phyloP scores from a whole-genome alignment of 2,113 vertebrate species.

The Laterallus jamaicensis region DNA sequence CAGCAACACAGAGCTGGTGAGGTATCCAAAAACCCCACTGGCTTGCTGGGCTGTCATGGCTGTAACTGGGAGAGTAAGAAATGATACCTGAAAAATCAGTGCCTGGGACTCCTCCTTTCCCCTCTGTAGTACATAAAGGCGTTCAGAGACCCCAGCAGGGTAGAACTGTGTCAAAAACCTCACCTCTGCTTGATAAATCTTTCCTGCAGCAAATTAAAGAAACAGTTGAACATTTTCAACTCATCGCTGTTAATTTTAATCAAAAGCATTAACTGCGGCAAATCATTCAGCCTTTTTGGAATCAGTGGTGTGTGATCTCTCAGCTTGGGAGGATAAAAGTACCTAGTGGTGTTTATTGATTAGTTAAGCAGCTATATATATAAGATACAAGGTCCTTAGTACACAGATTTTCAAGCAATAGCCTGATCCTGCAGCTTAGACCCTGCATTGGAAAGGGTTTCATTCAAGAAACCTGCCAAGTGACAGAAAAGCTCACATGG shows the following conservation, averaged over 20 bases:
- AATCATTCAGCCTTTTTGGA: slow-evolving; percentile 42
- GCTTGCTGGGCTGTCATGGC: background rate
- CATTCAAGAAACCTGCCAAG: background rate
- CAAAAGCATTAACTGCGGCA: slow-evolving; percentile 9
- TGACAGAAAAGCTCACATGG: background rate
- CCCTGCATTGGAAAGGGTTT: background rate
- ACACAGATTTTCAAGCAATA: slow-evolving; percentile 1
- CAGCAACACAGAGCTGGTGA: background rate
- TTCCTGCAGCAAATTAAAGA: slow-evolving; percentile 6
- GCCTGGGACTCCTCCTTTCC: background rate
- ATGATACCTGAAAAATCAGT: background rate
- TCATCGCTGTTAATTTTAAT: slow-evolving; percentile 50
- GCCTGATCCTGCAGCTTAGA: background rate
- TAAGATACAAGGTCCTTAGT: background rate
- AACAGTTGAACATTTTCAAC: slow-evolving; percentile 10
- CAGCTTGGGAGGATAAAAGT: slow-evolving; percentile 5
- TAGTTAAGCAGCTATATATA: background rate
- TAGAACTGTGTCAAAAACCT: slow-evolving; percentile 8
- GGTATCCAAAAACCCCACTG: background rate
- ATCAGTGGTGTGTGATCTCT: background rate
- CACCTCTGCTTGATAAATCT: slow-evolving; percentile 52
- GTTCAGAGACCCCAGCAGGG: background rate
- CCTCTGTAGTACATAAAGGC: background rate
- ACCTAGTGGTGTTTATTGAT: background rate
- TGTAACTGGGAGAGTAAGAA: background rate